A percentile compares a stretch with the other conserved stretches of the same genome.
phyloP scores from a whole-genome alignment of 2,888 invertebrate species.

The Drosophila longiperda region DNA sequence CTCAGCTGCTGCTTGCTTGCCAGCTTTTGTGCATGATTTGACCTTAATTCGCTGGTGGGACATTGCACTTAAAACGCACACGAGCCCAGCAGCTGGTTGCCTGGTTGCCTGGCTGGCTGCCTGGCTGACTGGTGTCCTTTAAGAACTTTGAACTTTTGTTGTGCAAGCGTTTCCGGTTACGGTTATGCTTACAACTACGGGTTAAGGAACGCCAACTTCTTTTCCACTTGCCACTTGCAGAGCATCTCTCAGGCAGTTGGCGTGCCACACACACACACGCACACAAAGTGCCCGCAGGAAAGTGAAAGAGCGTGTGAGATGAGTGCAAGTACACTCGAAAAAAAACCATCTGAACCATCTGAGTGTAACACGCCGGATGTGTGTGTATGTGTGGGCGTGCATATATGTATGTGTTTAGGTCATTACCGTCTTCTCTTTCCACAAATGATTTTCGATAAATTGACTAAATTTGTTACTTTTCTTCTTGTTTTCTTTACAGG shows the following conservation, averaged over 20 bases:
- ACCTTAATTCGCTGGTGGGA: conserved; percentile 76
- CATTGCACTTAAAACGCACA: conserved; percentile 69
- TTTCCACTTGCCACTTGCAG: conserved; percentile 37
- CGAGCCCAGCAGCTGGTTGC: conserved; percentile 5
- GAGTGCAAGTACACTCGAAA: not conserved
- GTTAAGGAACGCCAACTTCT: conserved; percentile 29
- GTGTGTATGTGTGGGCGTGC: conserved; percentile 8
- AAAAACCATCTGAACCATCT: not conserved
- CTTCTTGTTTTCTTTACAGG: conserved; percentile 56
- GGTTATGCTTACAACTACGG: conserved; percentile 58
- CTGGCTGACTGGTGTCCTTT: conserved; percentile 34
- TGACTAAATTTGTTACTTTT: conserved; percentile 34
- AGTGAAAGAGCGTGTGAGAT: conserved; percentile 48
- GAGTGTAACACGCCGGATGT: conserved; percentile 25
- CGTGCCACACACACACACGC: not conserved
- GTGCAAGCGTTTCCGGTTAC: conserved; percentile 67
- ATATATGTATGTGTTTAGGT: conserved; percentile 36
- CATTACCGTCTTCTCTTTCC: conserved; percentile 50
- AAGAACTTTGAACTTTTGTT: conserved; percentile 59
- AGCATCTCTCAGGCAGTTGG: conserved; percentile 25
- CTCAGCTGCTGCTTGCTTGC: not conserved
- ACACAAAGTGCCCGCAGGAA: conserved; percentile 66
- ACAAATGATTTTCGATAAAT: conserved; percentile 39
- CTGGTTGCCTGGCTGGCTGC: not conserved
- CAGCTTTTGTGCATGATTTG: conserved; percentile 68